Evolutionary conservation across 1,140 invertebrate species (phyloP).

Genomic region (Solen grandis): DNA sequence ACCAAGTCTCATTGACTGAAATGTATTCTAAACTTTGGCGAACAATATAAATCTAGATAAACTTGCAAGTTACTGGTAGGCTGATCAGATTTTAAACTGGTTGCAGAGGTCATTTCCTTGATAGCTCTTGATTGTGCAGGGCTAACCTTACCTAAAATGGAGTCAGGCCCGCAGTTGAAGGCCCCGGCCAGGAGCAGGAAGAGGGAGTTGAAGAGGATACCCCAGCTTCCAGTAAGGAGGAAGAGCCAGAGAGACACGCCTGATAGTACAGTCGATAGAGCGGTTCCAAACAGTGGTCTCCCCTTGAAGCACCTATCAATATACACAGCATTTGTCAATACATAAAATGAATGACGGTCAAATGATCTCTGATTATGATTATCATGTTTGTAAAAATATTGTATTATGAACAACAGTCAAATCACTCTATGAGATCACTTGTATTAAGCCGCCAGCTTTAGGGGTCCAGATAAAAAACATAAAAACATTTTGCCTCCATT

Average conservation of each 20-base stretch:
- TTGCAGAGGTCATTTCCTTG: too few relatives aligned
- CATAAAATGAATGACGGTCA: too few relatives aligned
- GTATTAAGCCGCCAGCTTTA: too few relatives aligned
- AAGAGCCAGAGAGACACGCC: conserved; percentile 80
- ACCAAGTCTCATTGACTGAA: not conserved
- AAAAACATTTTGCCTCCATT: too few relatives aligned
- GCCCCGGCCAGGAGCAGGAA: conserved; percentile 82
- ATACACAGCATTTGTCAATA: conserved; percentile 1
- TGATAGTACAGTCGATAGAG: conserved; percentile 78
- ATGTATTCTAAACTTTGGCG: not conserved
- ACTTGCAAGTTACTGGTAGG: not conserved
- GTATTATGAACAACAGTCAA: too few relatives aligned
- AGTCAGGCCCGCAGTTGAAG: conserved; percentile 83
- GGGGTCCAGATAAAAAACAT: too few relatives aligned
- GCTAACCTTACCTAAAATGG: conserved; percentile 81
- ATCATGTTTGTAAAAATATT: too few relatives aligned
- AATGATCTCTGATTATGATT: too few relatives aligned
- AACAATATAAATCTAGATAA: not conserved
- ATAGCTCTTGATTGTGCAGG: too few relatives aligned
- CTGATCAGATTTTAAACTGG: not conserved
- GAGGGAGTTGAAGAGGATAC: conserved; percentile 79
- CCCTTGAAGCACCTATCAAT: conserved; percentile 78
- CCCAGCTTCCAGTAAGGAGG: conserved; percentile 80
- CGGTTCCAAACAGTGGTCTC: conserved; percentile 79
- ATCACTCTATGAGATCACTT: too few relatives aligned